Conservation (phyloP, 2,113 vertebrate genomes). For the Gnathonemus longibarbis region DNA sequence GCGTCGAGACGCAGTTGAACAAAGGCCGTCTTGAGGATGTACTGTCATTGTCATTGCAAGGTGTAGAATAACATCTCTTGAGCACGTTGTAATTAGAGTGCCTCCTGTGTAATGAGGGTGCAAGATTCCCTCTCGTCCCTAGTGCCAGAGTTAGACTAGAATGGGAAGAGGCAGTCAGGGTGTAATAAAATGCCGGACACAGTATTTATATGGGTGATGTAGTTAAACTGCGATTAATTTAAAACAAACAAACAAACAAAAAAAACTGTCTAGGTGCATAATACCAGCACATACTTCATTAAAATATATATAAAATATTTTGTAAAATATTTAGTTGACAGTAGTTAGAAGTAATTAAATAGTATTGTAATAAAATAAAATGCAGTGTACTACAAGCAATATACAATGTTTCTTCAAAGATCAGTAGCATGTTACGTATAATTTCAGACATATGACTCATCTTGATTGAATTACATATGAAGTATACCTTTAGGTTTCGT, state of each 20-base stretch:
- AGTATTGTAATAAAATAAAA: background rate
- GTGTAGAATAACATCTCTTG: slow-evolving; percentile 71
- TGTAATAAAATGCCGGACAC: background rate
- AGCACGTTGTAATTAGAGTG: slow-evolving; percentile 76
- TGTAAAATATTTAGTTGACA: background rate
- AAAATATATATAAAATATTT: background rate
- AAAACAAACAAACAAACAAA: background rate
- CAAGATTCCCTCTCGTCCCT: slow-evolving; percentile 61
- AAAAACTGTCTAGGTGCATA: background rate
- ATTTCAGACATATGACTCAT: background rate
- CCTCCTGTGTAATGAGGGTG: slow-evolving; percentile 72
- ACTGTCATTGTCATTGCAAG: slow-evolving; percentile 63
- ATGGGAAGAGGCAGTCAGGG: slow-evolving; percentile 9
- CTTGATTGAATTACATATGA: background rate
- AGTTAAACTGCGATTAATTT: background rate
- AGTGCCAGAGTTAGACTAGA: slow-evolving; percentile 43
- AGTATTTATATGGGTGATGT: slow-evolving; percentile 35
- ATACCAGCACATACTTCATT: background rate
- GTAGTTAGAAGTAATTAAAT: background rate
- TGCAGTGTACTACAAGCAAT: background rate
- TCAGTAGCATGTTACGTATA: background rate
- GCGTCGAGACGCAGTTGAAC: slow-evolving; percentile 43
- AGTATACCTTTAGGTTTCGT: background rate
- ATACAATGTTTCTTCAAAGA: background rate
- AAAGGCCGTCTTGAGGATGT: slow-evolving; percentile 53